Percentiles rank a stretch among this genome's conserved stretches.
These are phyloP conservation scores for Iselma pallidipennis DNA, from an alignment of 2,888 invertebrate genomes.

Conservation along the genomic window DNA sequence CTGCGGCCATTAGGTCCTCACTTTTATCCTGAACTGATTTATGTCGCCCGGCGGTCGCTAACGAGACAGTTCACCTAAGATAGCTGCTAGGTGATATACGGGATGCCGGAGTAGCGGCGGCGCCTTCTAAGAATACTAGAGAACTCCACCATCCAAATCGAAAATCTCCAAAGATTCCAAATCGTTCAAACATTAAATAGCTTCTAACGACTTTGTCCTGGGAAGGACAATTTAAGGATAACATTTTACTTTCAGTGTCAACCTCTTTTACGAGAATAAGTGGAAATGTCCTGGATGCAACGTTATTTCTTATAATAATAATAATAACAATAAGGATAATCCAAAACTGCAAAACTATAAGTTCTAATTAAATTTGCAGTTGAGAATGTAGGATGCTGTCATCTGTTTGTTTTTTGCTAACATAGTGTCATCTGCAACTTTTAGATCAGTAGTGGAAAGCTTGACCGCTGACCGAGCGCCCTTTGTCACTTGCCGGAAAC, in stretches of 20 bases:
- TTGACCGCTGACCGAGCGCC: constrained; percentile 44
- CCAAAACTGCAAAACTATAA: too few relatives aligned
- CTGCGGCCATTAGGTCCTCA: constrained; percentile 51
- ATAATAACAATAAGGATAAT: too few relatives aligned
- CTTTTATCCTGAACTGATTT: constrained; percentile 50
- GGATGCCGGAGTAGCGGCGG: constrained; percentile 31
- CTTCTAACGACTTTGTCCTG: too few relatives aligned
- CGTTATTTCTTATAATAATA: too few relatives aligned
- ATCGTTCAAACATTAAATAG: constrained; percentile 24
- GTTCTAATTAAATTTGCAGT: too few relatives aligned
- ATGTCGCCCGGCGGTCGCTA: constrained; percentile 47
- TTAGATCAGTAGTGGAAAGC: constrained; percentile 6
- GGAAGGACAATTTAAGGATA: too few relatives aligned
- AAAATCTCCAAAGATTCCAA: constrained; percentile 35
- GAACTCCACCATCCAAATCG: constrained; percentile 29
- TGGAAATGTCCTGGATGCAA: too few relatives aligned
- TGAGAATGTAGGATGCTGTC: too few relatives aligned
- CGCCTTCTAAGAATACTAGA: constrained; percentile 32
- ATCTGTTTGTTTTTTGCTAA: too few relatives aligned
- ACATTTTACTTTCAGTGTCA: too few relatives aligned
- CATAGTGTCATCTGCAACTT: neutral
- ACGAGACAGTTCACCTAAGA: constrained; percentile 38
- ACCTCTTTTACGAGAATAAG: too few relatives aligned
- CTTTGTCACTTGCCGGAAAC: constrained; percentile 37
- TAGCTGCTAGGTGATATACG: constrained; percentile 29